A percentile compares a stretch with the other conserved stretches of the same genome.
Evolutionary conservation across 2,797 vertebrate species (phyloP).

Genomic region (Thaleichthys pacificus): DNA sequence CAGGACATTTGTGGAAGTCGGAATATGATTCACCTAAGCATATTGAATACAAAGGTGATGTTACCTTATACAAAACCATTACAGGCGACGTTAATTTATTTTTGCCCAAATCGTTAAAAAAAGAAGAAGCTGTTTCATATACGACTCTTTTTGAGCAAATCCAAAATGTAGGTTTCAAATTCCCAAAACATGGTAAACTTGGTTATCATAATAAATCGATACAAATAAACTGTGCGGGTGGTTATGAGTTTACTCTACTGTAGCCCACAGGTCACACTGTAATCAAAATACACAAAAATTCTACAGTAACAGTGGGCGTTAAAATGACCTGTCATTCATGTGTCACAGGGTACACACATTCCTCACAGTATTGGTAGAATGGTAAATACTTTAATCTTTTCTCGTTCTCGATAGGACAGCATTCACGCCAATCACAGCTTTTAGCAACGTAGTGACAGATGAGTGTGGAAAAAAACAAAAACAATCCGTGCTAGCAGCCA

Average conservation of each 20-base stretch:
- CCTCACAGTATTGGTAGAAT: slow-evolving; percentile 32
- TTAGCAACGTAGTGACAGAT: slow-evolving; percentile 28
- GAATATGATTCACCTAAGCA: no score
- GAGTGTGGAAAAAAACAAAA: slow-evolving; percentile 77
- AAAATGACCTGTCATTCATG: background rate
- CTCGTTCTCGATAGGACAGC: slow-evolving; percentile 38
- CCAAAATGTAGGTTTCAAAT: no score
- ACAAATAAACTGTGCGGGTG: no score
- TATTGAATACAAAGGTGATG: no score
- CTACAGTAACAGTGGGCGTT: slow-evolving; percentile 16
- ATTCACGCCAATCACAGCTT: slow-evolving; percentile 34
- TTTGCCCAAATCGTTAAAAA: no score
- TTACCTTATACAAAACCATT: no score
- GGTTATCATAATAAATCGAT: no score
- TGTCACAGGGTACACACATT: background rate
- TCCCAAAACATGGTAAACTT: no score
- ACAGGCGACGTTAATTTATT: no score
- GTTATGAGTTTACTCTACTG: background rate
- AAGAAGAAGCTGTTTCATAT: no score
- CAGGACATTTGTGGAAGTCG: no score
- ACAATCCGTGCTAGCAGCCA: slow-evolving; percentile 80
- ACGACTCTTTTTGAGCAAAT: no score
- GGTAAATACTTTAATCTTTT: background rate
- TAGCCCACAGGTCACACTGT: background rate
- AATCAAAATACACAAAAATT: background rate